Evolutionary conservation across 2,888 invertebrate genomes (phyloP), one percentile per base, ranked within the genome.

Genomic region (Agrotis segetum): DNA sequence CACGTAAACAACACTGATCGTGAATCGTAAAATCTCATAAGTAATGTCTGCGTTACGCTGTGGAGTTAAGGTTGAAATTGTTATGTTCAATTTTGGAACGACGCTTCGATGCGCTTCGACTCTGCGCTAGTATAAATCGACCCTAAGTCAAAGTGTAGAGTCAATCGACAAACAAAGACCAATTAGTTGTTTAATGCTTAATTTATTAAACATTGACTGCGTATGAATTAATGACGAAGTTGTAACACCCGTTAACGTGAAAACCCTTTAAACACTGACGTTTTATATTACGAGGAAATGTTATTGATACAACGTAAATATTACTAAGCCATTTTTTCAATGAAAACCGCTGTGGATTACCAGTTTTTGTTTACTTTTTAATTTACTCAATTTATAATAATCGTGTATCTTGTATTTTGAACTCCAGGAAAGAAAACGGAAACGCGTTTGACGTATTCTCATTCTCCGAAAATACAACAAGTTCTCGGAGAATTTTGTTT

Each of bases 281-380:
- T 50, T 49, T 67, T 13, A 6, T 55, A 58, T 7, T 61, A 67
- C 46, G 47, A 2, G 17, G 55, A 67, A 40, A 72, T 11, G 2
- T 29, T 44, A 14, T 24, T 60, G 44, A 60, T 44, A 53, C 21
- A 24, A 19, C 13, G 17, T 49, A 59, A 76, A 63, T 49, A 71
- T 76, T 52, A 75, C 56, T 59, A 71, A 71, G 55, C 17, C 2
- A 17, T 14, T n/a, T 50, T 50, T 65, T 56, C 46, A 62, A 29
- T 53, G 50, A 59, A 74, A 61, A 61, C 71, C 75, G 17, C 55
- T 1, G 7, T 3, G 61, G 34, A 17, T 62, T 49, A 76, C 76
- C 64, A 65, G 47, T 62, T 71, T 59, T 44, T 71, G 61, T 76
- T 71, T 75, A 61, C 65, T 71, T 76, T 71, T 47, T 62, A 16